Conservation (phyloP, 2,797 vertebrate genomes). For the Micropoecilia bifurca region DNA sequence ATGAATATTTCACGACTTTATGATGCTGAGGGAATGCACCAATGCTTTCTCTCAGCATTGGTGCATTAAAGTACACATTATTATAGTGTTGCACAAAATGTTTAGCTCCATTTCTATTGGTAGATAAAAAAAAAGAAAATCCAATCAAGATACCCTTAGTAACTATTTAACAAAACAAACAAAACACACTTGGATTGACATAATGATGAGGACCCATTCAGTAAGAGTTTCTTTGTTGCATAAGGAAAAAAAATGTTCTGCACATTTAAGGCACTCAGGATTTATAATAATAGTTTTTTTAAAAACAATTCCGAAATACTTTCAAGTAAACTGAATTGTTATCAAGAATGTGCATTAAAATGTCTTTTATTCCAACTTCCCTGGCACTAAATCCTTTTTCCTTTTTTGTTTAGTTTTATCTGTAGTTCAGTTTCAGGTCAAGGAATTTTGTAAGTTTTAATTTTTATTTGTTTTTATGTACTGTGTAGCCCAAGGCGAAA, state of each 20-base stretch:
- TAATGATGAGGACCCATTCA: not conserved
- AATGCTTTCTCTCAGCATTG: not conserved
- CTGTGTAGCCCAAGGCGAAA: conserved; percentile 39
- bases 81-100: not conserved
- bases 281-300: conserved; percentile 21
- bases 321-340: conserved; percentile 31
- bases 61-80: not conserved
- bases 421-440: conserved; percentile 34
- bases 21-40: too few relatives aligned
- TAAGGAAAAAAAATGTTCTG: conserved; percentile 5
- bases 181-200: conserved; percentile 6
- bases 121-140: conserved; percentile 8
- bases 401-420: not conserved
- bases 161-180: conserved; percentile 6
- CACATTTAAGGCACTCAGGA: conserved; percentile 13
- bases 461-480: conserved; percentile 20
- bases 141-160: not conserved
- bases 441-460: conserved; percentile 21
- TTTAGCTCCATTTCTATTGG: not conserved
- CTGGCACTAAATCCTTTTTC: not conserved
- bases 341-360: conserved; percentile 4
- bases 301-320: not conserved
- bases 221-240: not conserved
- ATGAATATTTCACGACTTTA: not conserved
- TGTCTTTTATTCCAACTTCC: not conserved